phyloP scores from a whole-genome alignment of 1,140 invertebrate genomes.

The Drosophila rhopaloa region DNA sequence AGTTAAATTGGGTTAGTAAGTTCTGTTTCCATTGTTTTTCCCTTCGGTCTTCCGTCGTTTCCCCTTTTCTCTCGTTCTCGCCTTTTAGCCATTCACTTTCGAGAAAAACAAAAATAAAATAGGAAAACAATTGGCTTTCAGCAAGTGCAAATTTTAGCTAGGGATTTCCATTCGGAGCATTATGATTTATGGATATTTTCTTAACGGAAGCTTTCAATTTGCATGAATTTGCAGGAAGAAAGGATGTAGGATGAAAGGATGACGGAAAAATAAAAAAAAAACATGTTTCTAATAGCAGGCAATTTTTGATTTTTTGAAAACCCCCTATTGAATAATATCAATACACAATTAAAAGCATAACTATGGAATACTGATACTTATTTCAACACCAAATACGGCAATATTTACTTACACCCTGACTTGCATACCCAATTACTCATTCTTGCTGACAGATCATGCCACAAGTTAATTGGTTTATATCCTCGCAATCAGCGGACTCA shows the following conservation, averaged over 20 bases:
- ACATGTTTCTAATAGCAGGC: background rate
- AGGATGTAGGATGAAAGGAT: conserved; percentile 3
- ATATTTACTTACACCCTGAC: background rate
- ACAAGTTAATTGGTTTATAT: conserved; percentile 34
- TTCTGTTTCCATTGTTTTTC: conserved; percentile 67
- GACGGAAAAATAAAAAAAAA: background rate
- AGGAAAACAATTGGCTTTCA: conserved; percentile 51
- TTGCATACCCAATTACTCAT: background rate
- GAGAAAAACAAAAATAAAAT: conserved; percentile 14
- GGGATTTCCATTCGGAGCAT: conserved; percentile 27
- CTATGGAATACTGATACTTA: too few species aligned
- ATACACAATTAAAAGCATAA: too few species aligned
- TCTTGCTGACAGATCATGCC: conserved; percentile 14
- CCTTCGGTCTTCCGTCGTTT: conserved; percentile 6
- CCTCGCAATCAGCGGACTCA: conserved; percentile 9
- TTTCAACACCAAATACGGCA: background rate
- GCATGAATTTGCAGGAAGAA: conserved; percentile 26
- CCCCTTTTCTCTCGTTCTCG: conserved; percentile 12
- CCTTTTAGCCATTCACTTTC: conserved; percentile 8
- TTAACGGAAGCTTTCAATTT: conserved; percentile 42
- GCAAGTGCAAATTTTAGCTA: conserved; percentile 49
- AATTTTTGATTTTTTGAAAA: background rate
- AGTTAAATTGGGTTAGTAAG: conserved; percentile 74
- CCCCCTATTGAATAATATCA: too few species aligned
- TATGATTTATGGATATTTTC: conserved; percentile 34